Percentiles rank a stretch among this genome's conserved stretches.
Evolutionary conservation across 1,140 invertebrate species (phyloP).

Genomic region (Caenorhabditis inopinata): DNA sequence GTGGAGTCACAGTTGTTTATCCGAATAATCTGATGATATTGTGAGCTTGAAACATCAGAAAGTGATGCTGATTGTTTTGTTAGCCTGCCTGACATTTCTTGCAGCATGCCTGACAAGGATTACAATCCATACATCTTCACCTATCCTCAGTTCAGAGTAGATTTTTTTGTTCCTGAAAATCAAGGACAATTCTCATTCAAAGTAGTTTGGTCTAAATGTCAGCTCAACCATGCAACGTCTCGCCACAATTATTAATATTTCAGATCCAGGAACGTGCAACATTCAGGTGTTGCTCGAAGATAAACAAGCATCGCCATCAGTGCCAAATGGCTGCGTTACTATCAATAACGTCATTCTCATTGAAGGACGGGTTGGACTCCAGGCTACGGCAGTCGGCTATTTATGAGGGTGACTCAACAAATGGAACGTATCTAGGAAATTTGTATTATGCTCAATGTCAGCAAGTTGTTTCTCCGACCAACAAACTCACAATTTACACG

Average conservation of each 20-base stretch:
- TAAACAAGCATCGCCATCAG: too few species aligned
- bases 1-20: not conserved
- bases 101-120: not conserved
- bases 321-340: too few species aligned
- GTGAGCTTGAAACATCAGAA: not conserved
- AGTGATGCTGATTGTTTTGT: not conserved
- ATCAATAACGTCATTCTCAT: not conserved
- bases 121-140: not conserved
- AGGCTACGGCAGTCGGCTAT: not conserved
- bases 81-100: not conserved
- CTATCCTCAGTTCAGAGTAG: not conserved
- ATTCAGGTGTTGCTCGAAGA: not conserved
- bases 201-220: conserved; percentile 13
- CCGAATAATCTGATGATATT: too few species aligned
- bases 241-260: not conserved
- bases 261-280: not conserved
- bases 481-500: not conserved
- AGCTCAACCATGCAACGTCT: not conserved
- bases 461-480: not conserved
- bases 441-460: not conserved
- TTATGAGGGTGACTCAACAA: not conserved
- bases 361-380: not conserved
- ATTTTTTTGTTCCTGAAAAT: not conserved
- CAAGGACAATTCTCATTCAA: conserved; percentile 18
- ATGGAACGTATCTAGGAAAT: conserved; percentile 1